A percentile compares a stretch with the other conserved stretches of the same genome.
These are phyloP conservation scores for Clarias gariepinus DNA, from an alignment of 2,113 vertebrate species.

Conservation along the genomic window DNA sequence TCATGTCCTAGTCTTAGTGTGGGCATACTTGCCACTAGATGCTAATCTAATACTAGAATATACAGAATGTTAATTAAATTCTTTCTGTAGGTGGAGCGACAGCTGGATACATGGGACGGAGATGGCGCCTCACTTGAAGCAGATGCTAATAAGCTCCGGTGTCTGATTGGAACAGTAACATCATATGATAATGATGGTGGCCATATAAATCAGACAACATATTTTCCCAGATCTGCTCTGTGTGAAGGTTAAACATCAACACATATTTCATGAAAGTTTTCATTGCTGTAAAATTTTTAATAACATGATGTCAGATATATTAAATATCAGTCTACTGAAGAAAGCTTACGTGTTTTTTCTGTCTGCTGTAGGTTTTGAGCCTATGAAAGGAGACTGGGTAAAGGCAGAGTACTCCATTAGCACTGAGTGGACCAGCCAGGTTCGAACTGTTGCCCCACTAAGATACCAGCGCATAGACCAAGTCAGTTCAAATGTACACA, in stretches of 20 bases:
- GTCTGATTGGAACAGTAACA: slow-evolving; percentile 85
- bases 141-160: slow-evolving; percentile 65
- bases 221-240: slow-evolving; percentile 77
- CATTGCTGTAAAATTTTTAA: neutral
- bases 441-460: slow-evolving; percentile 81
- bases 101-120: slow-evolving; percentile 73
- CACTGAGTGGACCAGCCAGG: slow-evolving; percentile 80
- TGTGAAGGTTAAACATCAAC: slow-evolving; percentile 77
- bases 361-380: slow-evolving; percentile 76
- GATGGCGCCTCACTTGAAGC: slow-evolving; percentile 47
- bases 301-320: too few species aligned
- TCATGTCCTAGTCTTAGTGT: neutral
- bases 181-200: slow-evolving; percentile 76
- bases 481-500: slow-evolving; percentile 66
- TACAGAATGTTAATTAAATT: neutral
- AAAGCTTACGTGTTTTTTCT: neutral
- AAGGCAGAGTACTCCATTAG: slow-evolving; percentile 86
- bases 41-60: neutral
- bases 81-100: slow-evolving; percentile 72
- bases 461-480: slow-evolving; percentile 83
- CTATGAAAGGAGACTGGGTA: slow-evolving; percentile 92
- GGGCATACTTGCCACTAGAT: neutral
- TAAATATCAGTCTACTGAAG: too few species aligned
- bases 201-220: slow-evolving; percentile 85
- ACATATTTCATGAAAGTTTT: neutral